phyloP scores from a whole-genome alignment of 37 sponge, comb jelly and placozoan genomes.

The Spongilla lacustris region DNA sequence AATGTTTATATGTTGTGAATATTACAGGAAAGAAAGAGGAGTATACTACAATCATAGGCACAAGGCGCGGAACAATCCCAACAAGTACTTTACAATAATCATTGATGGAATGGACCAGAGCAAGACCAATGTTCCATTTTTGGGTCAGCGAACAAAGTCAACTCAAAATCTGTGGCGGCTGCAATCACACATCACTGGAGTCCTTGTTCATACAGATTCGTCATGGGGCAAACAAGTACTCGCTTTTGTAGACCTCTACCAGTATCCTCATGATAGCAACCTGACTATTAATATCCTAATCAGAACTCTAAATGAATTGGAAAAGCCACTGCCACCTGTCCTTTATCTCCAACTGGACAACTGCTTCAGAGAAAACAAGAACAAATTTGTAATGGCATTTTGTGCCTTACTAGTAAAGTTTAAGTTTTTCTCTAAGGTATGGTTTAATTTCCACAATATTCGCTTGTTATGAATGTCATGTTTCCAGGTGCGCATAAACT shows the following conservation, averaged over 20 bases:
- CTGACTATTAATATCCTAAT: conserved; percentile 19
- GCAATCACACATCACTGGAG: conserved; percentile 60
- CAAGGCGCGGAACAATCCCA: conserved; percentile 50
- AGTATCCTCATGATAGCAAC: conserved; percentile 61
- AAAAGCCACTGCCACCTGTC: conserved; percentile 9
- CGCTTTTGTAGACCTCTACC: conserved; percentile 37
- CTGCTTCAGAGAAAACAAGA: conserved; percentile 37
- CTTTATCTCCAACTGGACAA: conserved; percentile 51
- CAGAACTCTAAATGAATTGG: neutral
- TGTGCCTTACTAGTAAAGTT: conserved; percentile 35
- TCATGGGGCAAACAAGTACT: conserved; percentile 19
- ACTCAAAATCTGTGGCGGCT: conserved; percentile 43
- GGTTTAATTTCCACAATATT: no score
- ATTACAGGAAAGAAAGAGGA: conserved; percentile 32
- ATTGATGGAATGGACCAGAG: conserved; percentile 75
- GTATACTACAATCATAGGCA: conserved; percentile 62
- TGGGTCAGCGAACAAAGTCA: conserved; percentile 24
- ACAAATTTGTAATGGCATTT: conserved; percentile 39
- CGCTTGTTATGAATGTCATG: neutral
- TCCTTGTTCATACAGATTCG: conserved; percentile 19
- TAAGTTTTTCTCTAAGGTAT: conserved; percentile 41
- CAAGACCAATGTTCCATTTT: conserved; percentile 51
- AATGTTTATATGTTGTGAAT: neutral
- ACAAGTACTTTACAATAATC: conserved; percentile 57
- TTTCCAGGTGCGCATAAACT: conserved; percentile 32